Evolutionary conservation across 30 jellyfish, hydroid and myxozoan species (phyloP).

Genomic region (Cassiopea xamachana): DNA sequence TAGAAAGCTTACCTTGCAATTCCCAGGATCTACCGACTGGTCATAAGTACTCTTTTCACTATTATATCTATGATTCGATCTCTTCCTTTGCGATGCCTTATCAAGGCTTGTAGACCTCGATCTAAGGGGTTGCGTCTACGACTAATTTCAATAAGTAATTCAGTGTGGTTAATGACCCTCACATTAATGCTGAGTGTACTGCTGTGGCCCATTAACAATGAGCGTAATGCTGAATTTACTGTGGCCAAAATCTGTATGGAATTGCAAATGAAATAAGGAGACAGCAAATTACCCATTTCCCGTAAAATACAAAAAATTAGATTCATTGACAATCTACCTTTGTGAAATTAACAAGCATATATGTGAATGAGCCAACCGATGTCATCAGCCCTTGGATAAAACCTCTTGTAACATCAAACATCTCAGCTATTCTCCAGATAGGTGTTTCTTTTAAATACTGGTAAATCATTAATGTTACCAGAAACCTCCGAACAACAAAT

Average conservation of each 20-base stretch:
- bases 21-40: too few relatives aligned
- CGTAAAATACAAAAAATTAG: too few relatives aligned
- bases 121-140: too few relatives aligned
- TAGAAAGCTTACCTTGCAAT: background rate
- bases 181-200: too few relatives aligned
- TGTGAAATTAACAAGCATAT: background rate
- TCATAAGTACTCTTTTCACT: too few relatives aligned
- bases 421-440: constrained; percentile 81
- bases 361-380: constrained; percentile 16
- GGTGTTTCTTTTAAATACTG: constrained; percentile 76
- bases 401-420: constrained; percentile 76
- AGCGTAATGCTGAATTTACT: too few relatives aligned
- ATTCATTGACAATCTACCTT: constrained; percentile 1
- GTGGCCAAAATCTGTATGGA: too few relatives aligned
- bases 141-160: too few relatives aligned
- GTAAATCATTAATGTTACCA: constrained; percentile 76
- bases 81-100: background rate
- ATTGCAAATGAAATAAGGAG: too few relatives aligned
- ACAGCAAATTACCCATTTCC: too few relatives aligned
- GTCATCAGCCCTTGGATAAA: constrained; percentile 73
- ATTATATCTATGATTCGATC: background rate
- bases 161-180: too few relatives aligned
- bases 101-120: constrained; percentile 20
- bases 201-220: too few relatives aligned
- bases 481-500: constrained; percentile 77